These are phyloP conservation scores for Sebastiscus albofasciatus DNA, from an alignment of 2,797 vertebrate genomes.

Conservation along the genomic window DNA sequence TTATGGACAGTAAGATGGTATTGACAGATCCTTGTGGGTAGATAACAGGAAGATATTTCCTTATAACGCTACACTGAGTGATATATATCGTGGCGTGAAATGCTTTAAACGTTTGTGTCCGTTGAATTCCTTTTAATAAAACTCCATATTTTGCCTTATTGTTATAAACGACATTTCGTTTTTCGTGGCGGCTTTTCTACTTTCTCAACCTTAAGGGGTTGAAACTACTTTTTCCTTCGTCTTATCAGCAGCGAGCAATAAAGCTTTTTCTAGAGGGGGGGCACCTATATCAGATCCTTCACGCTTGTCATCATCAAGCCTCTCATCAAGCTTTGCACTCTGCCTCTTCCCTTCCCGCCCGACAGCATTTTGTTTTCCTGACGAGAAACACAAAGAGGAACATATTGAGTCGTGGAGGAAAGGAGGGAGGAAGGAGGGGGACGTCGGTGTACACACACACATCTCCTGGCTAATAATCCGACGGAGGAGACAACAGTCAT, in stretches of 20 bases:
- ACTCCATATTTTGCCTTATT: conserved; percentile 31
- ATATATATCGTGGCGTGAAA: conserved; percentile 26
- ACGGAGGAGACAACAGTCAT: conserved; percentile 74
- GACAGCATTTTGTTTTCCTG: conserved; percentile 75
- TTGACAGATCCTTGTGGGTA: conserved; percentile 47
- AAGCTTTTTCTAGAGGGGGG: conserved; percentile 55
- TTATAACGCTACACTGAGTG: not conserved
- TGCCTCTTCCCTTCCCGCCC: conserved; percentile 32
- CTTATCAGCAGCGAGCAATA: conserved; percentile 56
- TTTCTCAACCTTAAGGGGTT: conserved; percentile 37
- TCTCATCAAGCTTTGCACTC: conserved; percentile 64
- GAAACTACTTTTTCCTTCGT: conserved; percentile 48
- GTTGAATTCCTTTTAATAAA: conserved; percentile 35
- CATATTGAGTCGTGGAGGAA: conserved; percentile 49
- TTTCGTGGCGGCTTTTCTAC: conserved; percentile 7
- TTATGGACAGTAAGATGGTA: conserved; percentile 56
- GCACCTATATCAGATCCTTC: conserved; percentile 68
- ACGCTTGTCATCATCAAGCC: conserved; percentile 69
- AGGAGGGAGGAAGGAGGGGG: conserved; percentile 16
- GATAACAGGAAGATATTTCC: conserved; percentile 40
- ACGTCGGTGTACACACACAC: conserved; percentile 40
- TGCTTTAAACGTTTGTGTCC: conserved; percentile 26
- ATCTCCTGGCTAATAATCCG: conserved; percentile 76
- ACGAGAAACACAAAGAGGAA: conserved; percentile 72
- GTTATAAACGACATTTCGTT: conserved; percentile 45